Conservation (phyloP, 2,113 vertebrate genomes). For the human (Homo sapiens) region GRCh38 chr1:11719001-11719500, state of each 20-base stretch:
- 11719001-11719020: too few relatives aligned
- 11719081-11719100: too few relatives aligned
- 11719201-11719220: neutral
- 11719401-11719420: neutral
- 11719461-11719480: neutral
- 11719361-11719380: neutral
- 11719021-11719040: too few relatives aligned
- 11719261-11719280: neutral
- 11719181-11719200: too few relatives aligned
- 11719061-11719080: too few relatives aligned
- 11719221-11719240: accelerated
- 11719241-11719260: neutral
- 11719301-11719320: neutral
- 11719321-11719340: accelerated
- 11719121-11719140: too few relatives aligned
- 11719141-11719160: too few relatives aligned
- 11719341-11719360: neutral
- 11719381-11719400: neutral
- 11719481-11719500: neutral
- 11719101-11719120: too few relatives aligned
- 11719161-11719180: too few relatives aligned
- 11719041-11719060: too few relatives aligned
- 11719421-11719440: neutral
- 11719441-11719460: neutral
- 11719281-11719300: neutral